phyloP scores from a whole-genome alignment of 2,888 invertebrate genomes.

The Neelides folsomi region DNA sequence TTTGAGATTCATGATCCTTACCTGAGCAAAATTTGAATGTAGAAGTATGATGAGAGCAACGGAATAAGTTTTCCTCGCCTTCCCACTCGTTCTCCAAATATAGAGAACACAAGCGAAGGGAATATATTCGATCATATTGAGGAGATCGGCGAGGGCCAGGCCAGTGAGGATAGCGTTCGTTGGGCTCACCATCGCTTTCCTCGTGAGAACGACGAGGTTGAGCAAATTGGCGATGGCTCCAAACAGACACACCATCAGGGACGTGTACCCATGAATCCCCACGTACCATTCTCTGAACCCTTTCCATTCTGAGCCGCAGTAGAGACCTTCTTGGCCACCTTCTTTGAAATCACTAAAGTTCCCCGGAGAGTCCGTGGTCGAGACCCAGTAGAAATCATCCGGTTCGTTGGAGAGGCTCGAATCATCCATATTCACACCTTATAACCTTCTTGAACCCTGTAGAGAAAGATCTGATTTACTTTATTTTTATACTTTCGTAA shows the following conservation, averaged over 20 bases:
- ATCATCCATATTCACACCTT: too few relatives aligned
- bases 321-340: background rate
- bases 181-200: slow-evolving; percentile 78
- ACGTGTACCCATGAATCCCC: slow-evolving; percentile 68
- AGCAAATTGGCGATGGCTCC: slow-evolving; percentile 83
- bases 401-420: too few relatives aligned
- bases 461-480: too few relatives aligned
- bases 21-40: slow-evolving; percentile 78
- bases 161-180: slow-evolving; percentile 85
- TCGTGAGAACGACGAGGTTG: slow-evolving; percentile 77
- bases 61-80: slow-evolving; percentile 43
- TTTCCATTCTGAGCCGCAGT: slow-evolving; percentile 47
- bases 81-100: slow-evolving; percentile 13
- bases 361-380: too few relatives aligned
- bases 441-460: too few relatives aligned
- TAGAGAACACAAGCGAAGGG: slow-evolving; percentile 67
- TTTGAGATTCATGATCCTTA: slow-evolving; percentile 39
- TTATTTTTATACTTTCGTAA: too few relatives aligned
- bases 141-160: slow-evolving; percentile 76
- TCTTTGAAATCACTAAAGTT: too few relatives aligned
- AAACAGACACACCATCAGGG: slow-evolving; percentile 72
- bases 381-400: too few relatives aligned
- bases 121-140: slow-evolving; percentile 90
- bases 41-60: slow-evolving; percentile 78
- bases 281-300: slow-evolving; percentile 54